Evolutionary conservation across 1,140 invertebrate species (phyloP).

Genomic region (Centruroides vittatus): DNA sequence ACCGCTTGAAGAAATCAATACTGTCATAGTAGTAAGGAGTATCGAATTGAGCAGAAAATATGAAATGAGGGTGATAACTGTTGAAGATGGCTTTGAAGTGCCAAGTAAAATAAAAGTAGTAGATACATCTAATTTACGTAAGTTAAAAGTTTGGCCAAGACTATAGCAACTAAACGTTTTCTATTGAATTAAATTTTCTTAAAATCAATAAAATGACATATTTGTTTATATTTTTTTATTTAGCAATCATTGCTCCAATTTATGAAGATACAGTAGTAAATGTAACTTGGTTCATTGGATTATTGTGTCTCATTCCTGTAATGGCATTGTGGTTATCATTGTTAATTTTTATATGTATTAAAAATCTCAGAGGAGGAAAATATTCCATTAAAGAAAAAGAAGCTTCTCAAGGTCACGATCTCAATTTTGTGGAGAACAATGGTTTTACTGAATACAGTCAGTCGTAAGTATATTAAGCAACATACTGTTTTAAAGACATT

Average conservation of each 20-base stretch:
- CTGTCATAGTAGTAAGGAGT: slow-evolving; percentile 46
- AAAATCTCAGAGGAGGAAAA: slow-evolving; percentile 85
- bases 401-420: slow-evolving; percentile 68
- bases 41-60: slow-evolving; percentile 67
- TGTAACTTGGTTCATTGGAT: slow-evolving; percentile 77
- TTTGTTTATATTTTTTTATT: neutral
- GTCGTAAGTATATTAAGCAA: slow-evolving; percentile 43
- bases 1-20: slow-evolving; percentile 49
- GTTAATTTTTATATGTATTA: slow-evolving; percentile 84
- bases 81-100: slow-evolving; percentile 64
- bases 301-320: slow-evolving; percentile 70
- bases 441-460: slow-evolving; percentile 86
- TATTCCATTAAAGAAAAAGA: slow-evolving; percentile 91
- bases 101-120: slow-evolving; percentile 58
- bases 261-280: slow-evolving; percentile 9
- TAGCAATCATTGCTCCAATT: slow-evolving; percentile 11
- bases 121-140: slow-evolving; percentile 39
- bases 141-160: neutral
- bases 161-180: too few species aligned
- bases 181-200: too few species aligned
- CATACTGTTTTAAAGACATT: neutral
- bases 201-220: too few species aligned
- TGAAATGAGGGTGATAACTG: slow-evolving; percentile 77
- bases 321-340: slow-evolving; percentile 71
- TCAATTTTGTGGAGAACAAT: slow-evolving; percentile 72